Conservation (phyloP, 1,140 invertebrate genomes). For the Chrysomallon squamiferum region DNA sequence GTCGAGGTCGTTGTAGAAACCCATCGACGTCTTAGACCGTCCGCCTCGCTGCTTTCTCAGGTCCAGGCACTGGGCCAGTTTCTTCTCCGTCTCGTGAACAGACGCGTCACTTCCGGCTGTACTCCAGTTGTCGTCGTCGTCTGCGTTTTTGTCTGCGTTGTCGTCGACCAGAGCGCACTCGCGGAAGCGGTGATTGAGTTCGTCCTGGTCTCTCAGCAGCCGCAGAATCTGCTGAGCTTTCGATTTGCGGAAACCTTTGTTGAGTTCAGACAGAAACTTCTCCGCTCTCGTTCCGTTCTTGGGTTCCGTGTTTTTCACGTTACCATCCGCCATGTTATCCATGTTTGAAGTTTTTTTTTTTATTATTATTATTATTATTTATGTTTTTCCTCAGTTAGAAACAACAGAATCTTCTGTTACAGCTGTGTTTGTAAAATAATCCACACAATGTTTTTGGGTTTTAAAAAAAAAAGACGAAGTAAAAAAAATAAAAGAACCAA, state of each 20-base stretch:
- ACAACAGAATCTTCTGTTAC: too few relatives aligned
- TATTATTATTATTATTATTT: too few relatives aligned
- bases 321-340: neutral
- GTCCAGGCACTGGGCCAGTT: constrained; percentile 10
- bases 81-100: constrained; percentile 19
- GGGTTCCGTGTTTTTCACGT: neutral
- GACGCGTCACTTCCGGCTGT: constrained; percentile 23
- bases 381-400: too few relatives aligned
- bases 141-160: neutral
- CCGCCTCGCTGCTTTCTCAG: constrained; percentile 25
- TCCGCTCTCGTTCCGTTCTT: constrained; percentile 2
- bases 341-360: neutral
- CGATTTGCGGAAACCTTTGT: constrained; percentile 19
- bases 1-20: constrained; percentile 27
- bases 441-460: too few relatives aligned
- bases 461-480: too few relatives aligned
- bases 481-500: too few relatives aligned
- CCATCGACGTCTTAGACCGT: constrained; percentile 29
- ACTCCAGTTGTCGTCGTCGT: constrained; percentile 14
- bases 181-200: constrained; percentile 17
- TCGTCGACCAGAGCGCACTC: constrained; percentile 4
- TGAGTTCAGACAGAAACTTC: constrained; percentile 19
- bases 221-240: constrained; percentile 30
- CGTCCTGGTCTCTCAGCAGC: constrained; percentile 29
- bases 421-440: too few relatives aligned